Evolutionary conservation across 2,888 invertebrate species (phyloP).

Genomic region (Nomada fucata): DNA sequence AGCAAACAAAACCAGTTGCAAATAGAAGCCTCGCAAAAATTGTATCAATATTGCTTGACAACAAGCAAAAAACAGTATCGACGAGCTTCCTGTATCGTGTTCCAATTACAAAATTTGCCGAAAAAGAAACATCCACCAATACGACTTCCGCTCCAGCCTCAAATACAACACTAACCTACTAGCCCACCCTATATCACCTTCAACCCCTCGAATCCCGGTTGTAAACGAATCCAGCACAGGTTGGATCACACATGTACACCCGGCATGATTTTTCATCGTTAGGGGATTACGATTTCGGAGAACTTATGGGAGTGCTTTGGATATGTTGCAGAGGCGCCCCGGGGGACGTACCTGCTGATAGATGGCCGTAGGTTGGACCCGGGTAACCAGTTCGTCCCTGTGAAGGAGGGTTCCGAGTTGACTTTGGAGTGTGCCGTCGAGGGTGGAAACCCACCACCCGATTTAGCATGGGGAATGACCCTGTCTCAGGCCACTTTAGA

Average conservation of each 20-base stretch:
- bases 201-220: not conserved
- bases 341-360: conserved; percentile 93
- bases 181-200: too few species aligned
- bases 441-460: conserved; percentile 90
- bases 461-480: conserved; percentile 88
- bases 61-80: too few species aligned
- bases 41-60: too few species aligned
- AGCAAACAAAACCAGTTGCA: too few species aligned
- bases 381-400: conserved; percentile 94
- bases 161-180: not conserved
- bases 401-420: conserved; percentile 93
- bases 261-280: conserved; percentile 63
- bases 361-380: conserved; percentile 94
- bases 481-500: conserved; percentile 84
- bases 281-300: conserved; percentile 54
- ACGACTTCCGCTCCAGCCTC: too few species aligned
- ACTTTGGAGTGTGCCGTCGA: conserved; percentile 94
- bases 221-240: not conserved
- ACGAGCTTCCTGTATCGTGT: too few species aligned
- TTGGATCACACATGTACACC: not conserved
- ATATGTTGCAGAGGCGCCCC: conserved; percentile 90
- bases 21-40: too few species aligned
- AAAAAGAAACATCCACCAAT: too few species aligned
- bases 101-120: too few species aligned
- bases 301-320: conserved; percentile 52